Conservation (phyloP, 2,113 vertebrate genomes). For the Ophiodon elongatus region DNA sequence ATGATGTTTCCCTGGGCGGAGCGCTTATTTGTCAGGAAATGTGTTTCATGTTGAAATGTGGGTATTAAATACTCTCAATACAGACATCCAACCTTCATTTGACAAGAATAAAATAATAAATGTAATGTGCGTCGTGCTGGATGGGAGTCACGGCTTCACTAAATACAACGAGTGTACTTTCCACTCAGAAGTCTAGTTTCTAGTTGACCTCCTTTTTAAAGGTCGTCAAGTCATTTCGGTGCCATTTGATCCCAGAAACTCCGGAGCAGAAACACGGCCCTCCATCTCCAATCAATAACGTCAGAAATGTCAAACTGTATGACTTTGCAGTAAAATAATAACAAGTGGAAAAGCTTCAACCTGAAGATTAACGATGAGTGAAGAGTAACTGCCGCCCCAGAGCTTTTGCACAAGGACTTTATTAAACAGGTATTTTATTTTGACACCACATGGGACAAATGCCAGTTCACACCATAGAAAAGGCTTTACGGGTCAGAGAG, state of each 20-base stretch:
- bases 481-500: not conserved
- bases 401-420: not conserved
- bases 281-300: conserved; percentile 24
- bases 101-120: not conserved
- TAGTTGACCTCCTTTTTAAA: not conserved
- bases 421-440: conserved; percentile 4
- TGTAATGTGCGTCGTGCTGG: not conserved
- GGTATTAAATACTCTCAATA: not conserved
- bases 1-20: too few relatives aligned
- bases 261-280: not conserved
- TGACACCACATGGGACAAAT: conserved; percentile 7
- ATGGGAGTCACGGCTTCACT: not conserved
- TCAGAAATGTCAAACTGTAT: conserved; percentile 16
- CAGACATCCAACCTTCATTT: not conserved
- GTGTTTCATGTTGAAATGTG: too few relatives aligned
- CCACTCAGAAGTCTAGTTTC: not conserved
- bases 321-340: conserved; percentile 6
- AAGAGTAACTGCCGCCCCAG: not conserved
- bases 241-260: conserved; percentile 10
- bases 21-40: too few relatives aligned
- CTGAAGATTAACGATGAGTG: not conserved
- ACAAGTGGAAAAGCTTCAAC: not conserved
- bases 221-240: not conserved
- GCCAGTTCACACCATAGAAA: conserved; percentile 5
- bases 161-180: not conserved